Evolutionary conservation across 2,888 invertebrate species (phyloP), one percentile per base, ranked within the genome.

Genomic region (Callosobruchus maculatus): DNA sequence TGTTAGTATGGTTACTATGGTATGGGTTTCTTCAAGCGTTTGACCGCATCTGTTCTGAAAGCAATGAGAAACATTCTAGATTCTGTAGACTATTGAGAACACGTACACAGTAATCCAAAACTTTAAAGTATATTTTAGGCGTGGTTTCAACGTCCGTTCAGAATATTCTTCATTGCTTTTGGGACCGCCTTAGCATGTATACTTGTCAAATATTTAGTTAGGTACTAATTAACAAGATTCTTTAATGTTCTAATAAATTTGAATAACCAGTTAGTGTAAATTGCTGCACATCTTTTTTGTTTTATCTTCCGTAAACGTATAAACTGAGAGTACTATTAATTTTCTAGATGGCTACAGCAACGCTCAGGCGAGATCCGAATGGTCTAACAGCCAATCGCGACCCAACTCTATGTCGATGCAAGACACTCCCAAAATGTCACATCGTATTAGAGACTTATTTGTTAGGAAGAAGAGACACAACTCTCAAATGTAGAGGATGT

Each of bases 381-480:
- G 79, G 74, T 80, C 80, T 73, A 77, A 75, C 74, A 76, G 77
- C 20, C 77, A 81, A 67, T 77, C 81, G 22, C 82, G 83, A 77
- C 83, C 85, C 66, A 73, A 80, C 20, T 80, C 82, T 22, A 80
- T 82, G 72, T 77, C 76, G 75, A 75, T 73, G 3, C 88, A 88
- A 74, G 90, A 90, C 73, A 89, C 90, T 81, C 89, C 90, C 74
- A 90, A 90, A 83, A 90, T 90, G 84, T 90, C 91, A 49, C 90
- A 90, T 1, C 88, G 91, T 31, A 90, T 91, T 81, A 90, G 90
- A 76, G 90, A 90, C 30, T 87, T 91, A n/a, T 91, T 91, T 85
- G 89, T 89, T 79, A 87, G 90, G 74, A 87, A 86, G 80, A 90
- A 90, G 82, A 83, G 90, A 74, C 89, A 89, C 49, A 49, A 49